Conservation (phyloP, 2,113 vertebrate species). For the Oryzias celebensis region DNA sequence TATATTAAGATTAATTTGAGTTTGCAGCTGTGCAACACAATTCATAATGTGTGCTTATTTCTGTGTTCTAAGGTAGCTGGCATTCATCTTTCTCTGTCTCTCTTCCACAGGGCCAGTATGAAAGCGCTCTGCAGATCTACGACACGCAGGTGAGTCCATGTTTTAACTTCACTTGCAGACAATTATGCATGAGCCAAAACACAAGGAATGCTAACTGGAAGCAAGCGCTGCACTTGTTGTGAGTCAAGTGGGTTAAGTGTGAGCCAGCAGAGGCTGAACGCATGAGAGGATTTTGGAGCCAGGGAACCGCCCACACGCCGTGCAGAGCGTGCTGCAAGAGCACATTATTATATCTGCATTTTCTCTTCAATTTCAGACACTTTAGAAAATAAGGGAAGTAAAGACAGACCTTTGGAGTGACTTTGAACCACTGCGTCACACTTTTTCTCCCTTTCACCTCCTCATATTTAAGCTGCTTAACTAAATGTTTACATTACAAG, state of each 20-base stretch:
- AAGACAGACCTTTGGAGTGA: not conserved
- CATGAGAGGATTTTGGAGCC: conserved; percentile 4
- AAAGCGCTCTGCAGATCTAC: conserved; percentile 86
- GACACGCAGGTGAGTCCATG: conserved; percentile 83
- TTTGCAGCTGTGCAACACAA: conserved; percentile 36
- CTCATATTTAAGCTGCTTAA: too few species aligned
- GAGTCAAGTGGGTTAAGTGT: conserved; percentile 28
- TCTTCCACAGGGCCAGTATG: conserved; percentile 86
- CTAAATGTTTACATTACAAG: not conserved
- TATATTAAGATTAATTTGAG: conserved; percentile 62
- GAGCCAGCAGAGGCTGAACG: conserved; percentile 36
- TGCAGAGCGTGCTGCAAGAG: conserved; percentile 12
- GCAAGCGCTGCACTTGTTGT: conserved; percentile 24
- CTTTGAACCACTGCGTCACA: too few species aligned
- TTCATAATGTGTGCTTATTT: conserved; percentile 32
- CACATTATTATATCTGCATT: conserved; percentile 9
- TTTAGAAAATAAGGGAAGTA: conserved; percentile 7
- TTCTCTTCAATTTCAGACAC: conserved; percentile 10
- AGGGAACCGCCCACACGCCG: conserved; percentile 2
- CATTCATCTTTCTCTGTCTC: conserved; percentile 14
- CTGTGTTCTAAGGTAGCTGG: conserved; percentile 19
- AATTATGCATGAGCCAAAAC: not conserved
- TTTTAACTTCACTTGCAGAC: not conserved
- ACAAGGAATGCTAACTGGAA: conserved; percentile 32
- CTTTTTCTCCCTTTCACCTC: too few species aligned